These are phyloP conservation scores for Drosophila tristis DNA, from an alignment of 1,140 invertebrate species.

Conservation along the genomic window DNA sequence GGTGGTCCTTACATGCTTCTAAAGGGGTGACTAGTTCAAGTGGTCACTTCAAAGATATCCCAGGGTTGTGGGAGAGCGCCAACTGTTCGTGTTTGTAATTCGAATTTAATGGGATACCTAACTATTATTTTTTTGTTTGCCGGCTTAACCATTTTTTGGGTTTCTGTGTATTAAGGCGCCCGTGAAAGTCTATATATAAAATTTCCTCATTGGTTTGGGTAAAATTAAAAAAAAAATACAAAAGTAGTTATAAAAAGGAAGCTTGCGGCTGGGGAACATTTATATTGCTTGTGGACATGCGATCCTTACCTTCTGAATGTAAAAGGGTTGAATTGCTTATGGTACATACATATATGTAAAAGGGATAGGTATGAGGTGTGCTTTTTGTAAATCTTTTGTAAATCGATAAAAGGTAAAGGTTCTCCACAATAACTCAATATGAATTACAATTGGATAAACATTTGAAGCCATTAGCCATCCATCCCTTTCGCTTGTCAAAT, in stretches of 20 bases:
- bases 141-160: conserved; percentile 16
- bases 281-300: conserved; percentile 48
- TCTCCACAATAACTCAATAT: too few relatives aligned
- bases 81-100: conserved; percentile 69
- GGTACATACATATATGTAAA: background rate
- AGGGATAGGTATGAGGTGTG: background rate
- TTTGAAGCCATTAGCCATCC: too few relatives aligned
- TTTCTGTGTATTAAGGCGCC: conserved; percentile 4
- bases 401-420: too few relatives aligned
- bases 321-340: background rate
- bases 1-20: conserved; percentile 40
- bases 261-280: conserved; percentile 8
- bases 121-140: conserved; percentile 63
- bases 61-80: conserved; percentile 21
- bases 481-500: too few relatives aligned
- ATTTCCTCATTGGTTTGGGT: conserved; percentile 47
- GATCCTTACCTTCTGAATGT: conserved; percentile 23
- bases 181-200: conserved; percentile 33
- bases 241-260: conserved; percentile 15
- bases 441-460: too few relatives aligned
- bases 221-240: conserved; percentile 27
- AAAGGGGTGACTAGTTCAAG: conserved; percentile 45
- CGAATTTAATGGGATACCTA: conserved; percentile 66
- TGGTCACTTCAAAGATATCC: conserved; percentile 47
- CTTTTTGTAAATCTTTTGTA: too few relatives aligned